These are phyloP conservation scores for Dioctria rufipes DNA, from an alignment of 2,888 invertebrate species.

Conservation along the genomic window DNA sequence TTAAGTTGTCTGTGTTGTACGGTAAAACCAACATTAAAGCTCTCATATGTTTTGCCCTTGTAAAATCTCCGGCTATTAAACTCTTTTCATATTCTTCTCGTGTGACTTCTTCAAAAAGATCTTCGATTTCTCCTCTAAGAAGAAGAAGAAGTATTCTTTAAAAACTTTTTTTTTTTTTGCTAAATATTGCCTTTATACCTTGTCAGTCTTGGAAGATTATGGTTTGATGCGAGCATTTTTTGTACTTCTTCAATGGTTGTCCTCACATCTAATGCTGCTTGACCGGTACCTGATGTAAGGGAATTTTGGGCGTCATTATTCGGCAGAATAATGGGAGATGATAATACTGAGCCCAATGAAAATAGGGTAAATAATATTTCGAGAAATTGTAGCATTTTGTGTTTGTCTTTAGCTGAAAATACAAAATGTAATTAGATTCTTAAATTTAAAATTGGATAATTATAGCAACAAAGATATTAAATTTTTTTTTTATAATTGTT, in stretches of 20 bases:
- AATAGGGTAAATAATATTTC: background rate
- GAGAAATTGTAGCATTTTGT: background rate
- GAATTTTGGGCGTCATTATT: background rate
- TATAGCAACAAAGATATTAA: background rate
- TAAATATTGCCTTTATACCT: constrained; percentile 63
- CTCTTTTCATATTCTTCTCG: constrained; percentile 70
- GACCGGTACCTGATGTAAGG: background rate
- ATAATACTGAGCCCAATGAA: background rate
- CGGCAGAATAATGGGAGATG: constrained; percentile 31
- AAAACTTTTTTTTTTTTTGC: constrained; percentile 19
- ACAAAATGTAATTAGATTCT: background rate
- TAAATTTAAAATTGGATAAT: too few species aligned
- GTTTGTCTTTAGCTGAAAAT: background rate
- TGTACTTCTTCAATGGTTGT: constrained; percentile 71
- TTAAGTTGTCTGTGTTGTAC: constrained; percentile 69
- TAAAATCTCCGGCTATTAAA: constrained; percentile 68
- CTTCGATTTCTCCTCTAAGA: constrained; percentile 70
- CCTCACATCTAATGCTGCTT: constrained; percentile 64
- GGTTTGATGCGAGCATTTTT: constrained; percentile 68
- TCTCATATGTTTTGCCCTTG: constrained; percentile 70
- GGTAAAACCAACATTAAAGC: constrained; percentile 70
- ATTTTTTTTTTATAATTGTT: too few species aligned
- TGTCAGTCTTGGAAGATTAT: constrained; percentile 68
- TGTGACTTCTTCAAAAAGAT: constrained; percentile 71
- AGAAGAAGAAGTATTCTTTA: background rate